Conservation (phyloP, 2,113 vertebrate species). For the Oxygymnocypris stewartii region DNA sequence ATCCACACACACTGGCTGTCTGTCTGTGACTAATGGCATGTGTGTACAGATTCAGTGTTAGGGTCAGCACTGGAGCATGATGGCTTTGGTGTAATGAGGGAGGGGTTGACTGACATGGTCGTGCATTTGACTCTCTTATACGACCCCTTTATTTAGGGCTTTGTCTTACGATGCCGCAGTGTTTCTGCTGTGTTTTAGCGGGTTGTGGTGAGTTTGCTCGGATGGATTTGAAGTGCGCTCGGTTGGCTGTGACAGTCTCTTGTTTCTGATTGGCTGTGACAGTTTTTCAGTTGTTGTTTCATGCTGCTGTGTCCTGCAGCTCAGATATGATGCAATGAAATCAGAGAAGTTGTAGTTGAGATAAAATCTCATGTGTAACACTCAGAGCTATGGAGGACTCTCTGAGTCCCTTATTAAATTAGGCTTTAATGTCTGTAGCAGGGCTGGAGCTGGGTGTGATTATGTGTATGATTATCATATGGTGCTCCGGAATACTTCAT, state of each 20-base stretch:
- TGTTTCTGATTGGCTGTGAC: constrained; percentile 44
- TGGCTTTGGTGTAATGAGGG: constrained; percentile 53
- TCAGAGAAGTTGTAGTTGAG: constrained; percentile 20
- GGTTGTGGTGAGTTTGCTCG: background rate
- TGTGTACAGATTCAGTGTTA: constrained; percentile 52
- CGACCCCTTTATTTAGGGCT: constrained; percentile 1
- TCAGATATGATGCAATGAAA: constrained; percentile 34
- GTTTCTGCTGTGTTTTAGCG: background rate
- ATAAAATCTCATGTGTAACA: background rate
- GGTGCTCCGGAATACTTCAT: background rate
- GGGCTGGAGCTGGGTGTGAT: background rate
- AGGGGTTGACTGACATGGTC: constrained; percentile 42
- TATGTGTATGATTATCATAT: background rate
- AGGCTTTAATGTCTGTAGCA: background rate
- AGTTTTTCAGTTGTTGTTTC: constrained; percentile 49
- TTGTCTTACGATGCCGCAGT: background rate
- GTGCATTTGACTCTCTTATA: background rate
- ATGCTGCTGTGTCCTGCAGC: constrained; percentile 69
- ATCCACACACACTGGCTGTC: constrained; percentile 49
- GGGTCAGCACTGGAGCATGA: constrained; percentile 49
- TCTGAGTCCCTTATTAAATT: background rate
- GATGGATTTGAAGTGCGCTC: constrained; percentile 6
- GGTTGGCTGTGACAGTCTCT: constrained; percentile 18
- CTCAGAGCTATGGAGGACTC: background rate
- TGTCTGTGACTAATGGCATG: constrained; percentile 58